Percentiles rank a stretch among this genome's conserved stretches.
phyloP scores from a whole-genome alignment of 2,888 invertebrate species.

The Cryptophagus acutangulus region DNA sequence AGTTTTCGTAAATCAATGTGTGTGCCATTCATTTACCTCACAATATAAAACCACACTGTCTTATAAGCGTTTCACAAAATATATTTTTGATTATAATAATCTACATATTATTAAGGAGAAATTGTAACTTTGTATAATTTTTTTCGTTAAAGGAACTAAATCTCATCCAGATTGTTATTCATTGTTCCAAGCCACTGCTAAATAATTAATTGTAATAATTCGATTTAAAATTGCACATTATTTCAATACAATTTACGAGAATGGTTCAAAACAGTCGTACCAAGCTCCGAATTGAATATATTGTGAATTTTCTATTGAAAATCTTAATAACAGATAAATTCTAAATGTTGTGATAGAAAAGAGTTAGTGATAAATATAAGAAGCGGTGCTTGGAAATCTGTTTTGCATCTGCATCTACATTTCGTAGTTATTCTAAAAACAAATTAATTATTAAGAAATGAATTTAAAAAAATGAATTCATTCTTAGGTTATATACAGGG shows the following conservation, averaged over 20 bases:
- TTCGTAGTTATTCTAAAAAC: conserved; percentile 27
- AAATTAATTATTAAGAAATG: conserved; percentile 6
- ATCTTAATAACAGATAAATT: conserved; percentile 26
- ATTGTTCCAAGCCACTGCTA: conserved; percentile 24
- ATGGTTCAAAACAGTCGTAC: no score
- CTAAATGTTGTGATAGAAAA: conserved; percentile 40
- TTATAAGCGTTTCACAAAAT: no score
- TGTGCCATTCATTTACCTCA: background rate
- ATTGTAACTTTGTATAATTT: no score
- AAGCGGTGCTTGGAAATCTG: conserved; percentile 27
- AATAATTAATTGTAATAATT: conserved; percentile 4
- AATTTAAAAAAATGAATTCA: conserved; percentile 3
- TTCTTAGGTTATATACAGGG: no score
- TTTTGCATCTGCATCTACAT: conserved; percentile 22
- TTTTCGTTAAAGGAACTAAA: no score
- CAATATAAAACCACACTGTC: no score
- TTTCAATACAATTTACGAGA: no score
- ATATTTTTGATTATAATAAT: no score
- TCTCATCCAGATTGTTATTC: conserved; percentile 7
- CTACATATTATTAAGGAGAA: no score
- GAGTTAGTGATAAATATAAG: conserved; percentile 27
- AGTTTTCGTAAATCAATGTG: background rate
- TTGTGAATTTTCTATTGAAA: conserved; percentile 1
- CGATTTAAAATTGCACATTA: background rate
- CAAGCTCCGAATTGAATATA: no score